A percentile compares a stretch with the other conserved stretches of the same genome.
These are phyloP conservation scores for Perognathus longimembris DNA, from an alignment of 2,113 vertebrate genomes.

Conservation along the genomic window DNA sequence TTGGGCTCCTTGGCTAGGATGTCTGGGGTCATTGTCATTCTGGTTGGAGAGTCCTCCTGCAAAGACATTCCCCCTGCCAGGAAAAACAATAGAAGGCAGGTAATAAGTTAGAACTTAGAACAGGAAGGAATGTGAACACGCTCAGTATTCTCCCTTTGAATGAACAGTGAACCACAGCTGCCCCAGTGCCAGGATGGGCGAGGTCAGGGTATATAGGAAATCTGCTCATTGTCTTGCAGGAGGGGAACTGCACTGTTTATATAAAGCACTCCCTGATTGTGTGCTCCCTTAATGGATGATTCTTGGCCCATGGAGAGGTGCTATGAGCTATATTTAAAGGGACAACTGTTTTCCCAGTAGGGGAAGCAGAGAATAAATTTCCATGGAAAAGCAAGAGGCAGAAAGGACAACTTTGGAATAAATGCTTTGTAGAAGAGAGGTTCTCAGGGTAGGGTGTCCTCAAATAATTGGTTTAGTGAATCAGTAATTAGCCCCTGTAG, in stretches of 20 bases:
- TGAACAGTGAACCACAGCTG: not conserved
- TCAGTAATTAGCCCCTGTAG: not conserved
- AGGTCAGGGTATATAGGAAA: not conserved
- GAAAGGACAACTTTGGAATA: constrained; percentile 28
- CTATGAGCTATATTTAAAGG: constrained; percentile 57
- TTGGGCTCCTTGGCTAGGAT: constrained; percentile 7
- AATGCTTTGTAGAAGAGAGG: not conserved
- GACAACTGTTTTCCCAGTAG: constrained; percentile 15
- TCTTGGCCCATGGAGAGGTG: not conserved
- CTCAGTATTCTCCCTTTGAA: not conserved
- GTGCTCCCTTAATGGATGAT: not conserved
- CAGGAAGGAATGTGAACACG: not conserved
- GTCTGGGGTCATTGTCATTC: not conserved
- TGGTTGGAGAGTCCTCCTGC: not conserved
- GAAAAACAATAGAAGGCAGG: constrained; percentile 19
- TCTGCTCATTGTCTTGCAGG: not conserved
- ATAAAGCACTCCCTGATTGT: not conserved
- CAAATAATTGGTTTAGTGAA: constrained; percentile 20
- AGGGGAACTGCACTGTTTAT: not conserved
- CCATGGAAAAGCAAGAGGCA: not conserved
- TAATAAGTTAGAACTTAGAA: not conserved
- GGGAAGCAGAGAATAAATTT: constrained; percentile 26
- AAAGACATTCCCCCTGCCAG: not conserved
- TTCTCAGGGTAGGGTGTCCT: not conserved
- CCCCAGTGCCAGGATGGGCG: not conserved